These are phyloP conservation scores for Lophius americanus DNA, from an alignment of 2,797 vertebrate genomes.

Conservation along the genomic window DNA sequence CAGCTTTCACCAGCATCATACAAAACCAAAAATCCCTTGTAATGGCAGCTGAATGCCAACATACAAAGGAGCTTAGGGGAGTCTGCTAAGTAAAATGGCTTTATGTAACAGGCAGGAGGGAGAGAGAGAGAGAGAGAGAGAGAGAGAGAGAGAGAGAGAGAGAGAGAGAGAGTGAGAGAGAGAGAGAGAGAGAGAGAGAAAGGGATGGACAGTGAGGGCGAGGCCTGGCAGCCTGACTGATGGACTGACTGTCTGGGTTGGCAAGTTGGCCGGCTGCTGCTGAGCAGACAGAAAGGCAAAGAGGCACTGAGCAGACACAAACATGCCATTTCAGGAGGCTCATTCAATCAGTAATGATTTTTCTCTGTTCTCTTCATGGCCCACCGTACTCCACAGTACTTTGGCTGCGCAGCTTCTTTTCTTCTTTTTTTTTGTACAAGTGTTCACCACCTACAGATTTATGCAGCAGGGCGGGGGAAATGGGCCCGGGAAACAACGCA, in stretches of 20 bases:
- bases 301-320: conserved; percentile 79
- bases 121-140: conserved; percentile 43
- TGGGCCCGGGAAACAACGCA: conserved; percentile 8
- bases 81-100: conserved; percentile 77
- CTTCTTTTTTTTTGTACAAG: conserved; percentile 20
- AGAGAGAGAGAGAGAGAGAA: conserved; percentile 36
- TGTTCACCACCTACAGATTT: conserved; percentile 46
- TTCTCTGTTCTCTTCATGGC: conserved; percentile 58
- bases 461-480: conserved; percentile 41
- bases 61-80: conserved; percentile 79
- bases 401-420: conserved; percentile 44
- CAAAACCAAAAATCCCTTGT: conserved; percentile 80
- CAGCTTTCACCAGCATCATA: conserved; percentile 75
- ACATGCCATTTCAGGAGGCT: conserved; percentile 80
- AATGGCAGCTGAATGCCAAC: conserved; percentile 81
- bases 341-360: conserved; percentile 83
- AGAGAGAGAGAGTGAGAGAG: conserved; percentile 59
- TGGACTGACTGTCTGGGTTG: conserved; percentile 69
- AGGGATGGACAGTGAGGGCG: conserved; percentile 58
- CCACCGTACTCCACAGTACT: conserved; percentile 39
- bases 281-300: conserved; percentile 74
- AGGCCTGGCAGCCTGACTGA: conserved; percentile 73
- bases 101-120: conserved; percentile 76
- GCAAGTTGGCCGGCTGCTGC: conserved; percentile 67
- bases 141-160: conserved; percentile 40